These are phyloP conservation scores for Globodera ellingtonae DNA, from an alignment of 1,140 invertebrate genomes.

Conservation along the genomic window DNA sequence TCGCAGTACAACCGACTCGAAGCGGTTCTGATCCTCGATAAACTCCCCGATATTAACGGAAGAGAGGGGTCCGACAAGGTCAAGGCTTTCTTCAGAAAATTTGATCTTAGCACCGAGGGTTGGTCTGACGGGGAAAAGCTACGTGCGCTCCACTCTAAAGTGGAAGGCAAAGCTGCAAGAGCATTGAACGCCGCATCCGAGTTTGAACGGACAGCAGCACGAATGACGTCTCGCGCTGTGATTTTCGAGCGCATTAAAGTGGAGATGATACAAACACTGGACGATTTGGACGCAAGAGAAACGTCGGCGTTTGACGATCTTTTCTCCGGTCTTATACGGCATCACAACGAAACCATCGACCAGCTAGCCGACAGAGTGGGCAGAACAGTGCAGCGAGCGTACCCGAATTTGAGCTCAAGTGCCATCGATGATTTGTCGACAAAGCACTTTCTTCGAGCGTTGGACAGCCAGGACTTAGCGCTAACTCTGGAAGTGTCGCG, in stretches of 20 bases:
- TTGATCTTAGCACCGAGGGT: constrained; percentile 5
- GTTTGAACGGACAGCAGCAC: neutral
- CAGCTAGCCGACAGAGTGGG: constrained; percentile 6
- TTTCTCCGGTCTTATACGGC: neutral
- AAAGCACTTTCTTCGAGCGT: constrained; percentile 4
- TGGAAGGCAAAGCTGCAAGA: constrained; percentile 2
- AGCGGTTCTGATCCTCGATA: constrained; percentile 6
- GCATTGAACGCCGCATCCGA: constrained; percentile 1
- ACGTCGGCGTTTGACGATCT: constrained; percentile 5
- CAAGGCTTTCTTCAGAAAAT: constrained; percentile 7
- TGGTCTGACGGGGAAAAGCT: constrained; percentile 4
- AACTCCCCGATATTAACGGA: constrained; percentile 10
- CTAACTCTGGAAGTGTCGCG: constrained; percentile 1
- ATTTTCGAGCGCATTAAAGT: neutral
- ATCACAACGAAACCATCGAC: neutral
- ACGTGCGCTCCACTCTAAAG: neutral
- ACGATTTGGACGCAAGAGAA: constrained; percentile 2
- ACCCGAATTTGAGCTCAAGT: neutral
- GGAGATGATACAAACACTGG: neutral
- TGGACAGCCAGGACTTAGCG: constrained; percentile 1
- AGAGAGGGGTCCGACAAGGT: neutral
- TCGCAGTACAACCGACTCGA: constrained; percentile 5
- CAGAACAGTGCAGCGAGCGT: neutral
- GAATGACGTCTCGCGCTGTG: neutral
- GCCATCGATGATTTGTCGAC: constrained; percentile 11